phyloP scores from a whole-genome alignment of 1,140 invertebrate genomes.

The Dendroctonus valens region DNA sequence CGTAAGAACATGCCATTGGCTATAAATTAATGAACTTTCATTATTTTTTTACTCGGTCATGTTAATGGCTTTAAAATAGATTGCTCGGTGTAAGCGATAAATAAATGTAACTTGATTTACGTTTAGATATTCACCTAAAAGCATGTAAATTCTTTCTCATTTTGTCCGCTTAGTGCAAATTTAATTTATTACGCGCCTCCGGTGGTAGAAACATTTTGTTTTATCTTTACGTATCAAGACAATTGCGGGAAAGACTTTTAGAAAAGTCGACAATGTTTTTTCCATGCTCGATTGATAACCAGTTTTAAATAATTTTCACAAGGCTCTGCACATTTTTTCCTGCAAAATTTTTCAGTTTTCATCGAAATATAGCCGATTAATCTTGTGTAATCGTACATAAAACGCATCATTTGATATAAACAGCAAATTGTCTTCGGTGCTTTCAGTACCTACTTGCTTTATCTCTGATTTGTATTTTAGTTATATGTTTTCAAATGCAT shows the following conservation, averaged over 20 bases:
- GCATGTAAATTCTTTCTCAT: conserved; percentile 28
- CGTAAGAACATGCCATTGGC: not conserved
- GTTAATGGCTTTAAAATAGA: conserved; percentile 29
- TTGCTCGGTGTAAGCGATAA: conserved; percentile 22
- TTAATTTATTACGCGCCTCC: conserved; percentile 17
- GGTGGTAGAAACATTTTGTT: conserved; percentile 12
- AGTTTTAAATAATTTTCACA: too few species aligned
- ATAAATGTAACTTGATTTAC: conserved; percentile 27
- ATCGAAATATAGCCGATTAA: too few species aligned
- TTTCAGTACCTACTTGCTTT: too few species aligned
- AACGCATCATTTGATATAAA: too few species aligned
- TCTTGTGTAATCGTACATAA: too few species aligned
- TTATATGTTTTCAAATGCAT: too few species aligned
- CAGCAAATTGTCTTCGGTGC: too few species aligned
- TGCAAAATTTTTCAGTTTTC: too few species aligned
- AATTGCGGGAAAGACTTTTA: not conserved
- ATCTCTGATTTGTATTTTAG: too few species aligned
- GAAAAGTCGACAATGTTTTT: too few species aligned
- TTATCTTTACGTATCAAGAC: not conserved
- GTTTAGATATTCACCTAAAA: conserved; percentile 31
- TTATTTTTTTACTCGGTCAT: conserved; percentile 9
- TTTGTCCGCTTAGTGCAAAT: conserved; percentile 26
- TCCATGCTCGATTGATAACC: too few species aligned
- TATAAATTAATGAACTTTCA: conserved; percentile 14
- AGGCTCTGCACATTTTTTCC: too few species aligned